Conservation (phyloP, 2,888 invertebrate genomes). For the Dryococelus australis region DNA sequence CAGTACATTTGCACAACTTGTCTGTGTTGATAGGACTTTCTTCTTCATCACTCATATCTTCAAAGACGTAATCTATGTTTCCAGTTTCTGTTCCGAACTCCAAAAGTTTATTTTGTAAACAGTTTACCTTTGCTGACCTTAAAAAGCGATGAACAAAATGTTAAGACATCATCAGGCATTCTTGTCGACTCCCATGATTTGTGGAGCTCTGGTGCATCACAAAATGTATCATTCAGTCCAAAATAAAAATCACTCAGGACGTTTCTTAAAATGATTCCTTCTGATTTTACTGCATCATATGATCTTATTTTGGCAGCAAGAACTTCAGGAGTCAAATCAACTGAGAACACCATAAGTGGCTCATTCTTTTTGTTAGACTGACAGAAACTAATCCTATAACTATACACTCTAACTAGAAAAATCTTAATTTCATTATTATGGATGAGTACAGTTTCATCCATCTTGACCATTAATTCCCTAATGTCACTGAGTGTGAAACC, state of each 20-base stretch:
- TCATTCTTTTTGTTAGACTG: neutral
- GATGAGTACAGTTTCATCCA: too few relatives aligned
- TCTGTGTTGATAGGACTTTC: neutral
- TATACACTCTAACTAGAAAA: neutral
- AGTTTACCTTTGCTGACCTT: neutral
- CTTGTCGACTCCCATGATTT: constrained; percentile 20
- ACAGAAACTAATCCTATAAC: neutral
- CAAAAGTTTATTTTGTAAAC: neutral
- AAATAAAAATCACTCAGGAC: neutral
- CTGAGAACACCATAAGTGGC: neutral
- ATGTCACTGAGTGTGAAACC: too few relatives aligned
- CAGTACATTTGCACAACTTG: neutral
- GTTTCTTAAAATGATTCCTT: neutral
- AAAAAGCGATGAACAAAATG: neutral
- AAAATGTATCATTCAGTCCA: neutral
- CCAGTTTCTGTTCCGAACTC: neutral
- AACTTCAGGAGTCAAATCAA: neutral
- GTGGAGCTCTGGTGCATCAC: constrained; percentile 18
- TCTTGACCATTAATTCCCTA: too few relatives aligned
- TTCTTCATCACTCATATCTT: neutral
- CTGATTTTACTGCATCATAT: constrained; percentile 13
- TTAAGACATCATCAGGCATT: neutral
- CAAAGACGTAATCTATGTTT: neutral
- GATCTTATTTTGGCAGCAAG: neutral
- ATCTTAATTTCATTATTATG: too few relatives aligned